Evolutionary conservation across 2,888 invertebrate genomes (phyloP).

Genomic region (Ethmia dodecea): DNA sequence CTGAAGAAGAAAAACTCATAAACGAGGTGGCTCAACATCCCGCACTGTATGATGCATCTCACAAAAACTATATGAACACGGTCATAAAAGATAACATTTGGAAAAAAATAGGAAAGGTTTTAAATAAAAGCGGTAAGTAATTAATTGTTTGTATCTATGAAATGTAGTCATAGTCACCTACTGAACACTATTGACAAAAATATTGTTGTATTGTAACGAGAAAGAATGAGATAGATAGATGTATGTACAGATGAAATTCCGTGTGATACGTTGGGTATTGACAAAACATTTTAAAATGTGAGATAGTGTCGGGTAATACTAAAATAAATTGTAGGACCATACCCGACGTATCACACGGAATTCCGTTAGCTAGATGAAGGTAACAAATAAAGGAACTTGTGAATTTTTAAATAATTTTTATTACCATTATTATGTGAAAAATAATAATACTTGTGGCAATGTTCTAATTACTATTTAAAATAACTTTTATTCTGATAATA

Average conservation of each 20-base stretch:
- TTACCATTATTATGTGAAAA: conserved; percentile 1
- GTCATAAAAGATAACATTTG: conserved; percentile 8
- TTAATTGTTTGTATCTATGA: conserved; percentile 2
- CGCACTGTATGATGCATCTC: conserved; percentile 9
- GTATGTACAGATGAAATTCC: no score
- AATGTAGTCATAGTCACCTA: background rate
- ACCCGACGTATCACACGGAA: background rate
- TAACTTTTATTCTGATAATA: conserved; percentile 2
- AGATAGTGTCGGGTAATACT: no score
- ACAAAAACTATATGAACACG: conserved; percentile 7
- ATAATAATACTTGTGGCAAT: background rate
- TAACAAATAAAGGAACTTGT: background rate
- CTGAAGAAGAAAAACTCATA: conserved; percentile 7
- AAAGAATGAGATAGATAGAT: background rate
- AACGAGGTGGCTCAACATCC: conserved; percentile 9
- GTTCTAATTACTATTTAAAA: conserved; percentile 2
- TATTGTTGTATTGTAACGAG: background rate
- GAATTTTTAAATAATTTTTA: background rate
- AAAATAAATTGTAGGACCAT: conserved; percentile 1
- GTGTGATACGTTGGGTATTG: no score
- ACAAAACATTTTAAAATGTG: no score
- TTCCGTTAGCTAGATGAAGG: conserved; percentile 1
- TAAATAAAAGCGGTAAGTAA: conserved; percentile 6
- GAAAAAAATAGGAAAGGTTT: conserved; percentile 6
- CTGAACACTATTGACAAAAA: background rate